Evolutionary conservation across 2,113 vertebrate genomes (phyloP), one percentile per base, ranked within the genome.

Genomic region (Thamnophis sirtalis): DNA sequence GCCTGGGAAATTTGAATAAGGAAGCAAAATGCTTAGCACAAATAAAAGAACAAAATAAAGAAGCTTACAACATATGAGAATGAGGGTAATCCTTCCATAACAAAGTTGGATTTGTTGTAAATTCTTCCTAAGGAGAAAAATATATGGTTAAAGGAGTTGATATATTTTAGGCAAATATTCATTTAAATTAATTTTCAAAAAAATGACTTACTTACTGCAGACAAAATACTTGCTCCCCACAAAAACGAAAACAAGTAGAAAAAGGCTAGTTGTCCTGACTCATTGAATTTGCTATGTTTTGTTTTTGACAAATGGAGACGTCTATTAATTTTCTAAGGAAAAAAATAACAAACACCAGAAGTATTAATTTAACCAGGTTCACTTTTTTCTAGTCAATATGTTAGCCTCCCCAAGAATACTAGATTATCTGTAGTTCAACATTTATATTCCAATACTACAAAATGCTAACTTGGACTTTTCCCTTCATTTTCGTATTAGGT

Each of bases 251-350:
- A 97, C 90, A 98, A 95, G 96, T 98, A 98, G 97, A 98, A 98
- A 63, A 97, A 97, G 0, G 97, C 98, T 1, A 98, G 97, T 95
- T 98, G 98, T 48, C 98, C 98, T 0, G 98, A 98, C 93, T 98
- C 98, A 51, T 98, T 98, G 96, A 98, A 98, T 97, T 98, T 98
- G 97, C 98, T 98, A 97, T 98, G 98, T 93, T 98, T 98, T 60
- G 97, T 98, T 97, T 98, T 98, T 19, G 98, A 98, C 92, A 98
- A 96, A 94, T 98, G 98, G 85, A 98, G 95, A 90, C 96, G 95
- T 93, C 98, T 97, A 94, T 98, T 98, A 95, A 98, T 98, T 97
- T 98, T 98, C 98, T 98, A 96, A 90, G 97, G 97, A 53, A 58
- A 43, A 92, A 88, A 38, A 26, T 43, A 24, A 88, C 21, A 91